A percentile compares a stretch with the other conserved stretches of the same genome.
phyloP scores from a whole-genome alignment of 1,140 invertebrate species.

The Bombus huntii region DNA sequence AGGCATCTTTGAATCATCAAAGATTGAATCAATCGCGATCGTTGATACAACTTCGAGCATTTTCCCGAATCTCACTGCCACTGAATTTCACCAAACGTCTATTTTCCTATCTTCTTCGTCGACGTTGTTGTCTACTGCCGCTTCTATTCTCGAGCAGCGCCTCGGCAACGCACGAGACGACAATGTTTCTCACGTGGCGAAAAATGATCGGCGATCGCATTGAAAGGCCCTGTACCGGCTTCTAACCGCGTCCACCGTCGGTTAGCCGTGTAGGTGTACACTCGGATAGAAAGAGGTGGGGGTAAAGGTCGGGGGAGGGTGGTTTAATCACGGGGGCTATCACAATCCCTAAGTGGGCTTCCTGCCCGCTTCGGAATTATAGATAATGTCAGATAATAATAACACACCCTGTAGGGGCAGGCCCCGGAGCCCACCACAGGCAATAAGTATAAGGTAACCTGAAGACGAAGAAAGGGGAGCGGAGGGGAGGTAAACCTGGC shows the following conservation, averaged over 20 bases:
- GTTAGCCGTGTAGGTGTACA: constrained; percentile 69
- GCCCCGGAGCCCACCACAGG: constrained; percentile 73
- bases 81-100: too few relatives aligned
- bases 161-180: neutral
- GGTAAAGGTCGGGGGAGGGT: constrained; percentile 70
- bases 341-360: constrained; percentile 83
- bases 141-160: neutral
- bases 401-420: constrained; percentile 78
- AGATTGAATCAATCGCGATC: neutral
- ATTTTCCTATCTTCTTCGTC: neutral
- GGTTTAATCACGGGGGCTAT: constrained; percentile 82
- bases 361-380: constrained; percentile 82
- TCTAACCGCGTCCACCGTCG: constrained; percentile 59
- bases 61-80: too few relatives aligned
- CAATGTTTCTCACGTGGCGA: neutral
- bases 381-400: constrained; percentile 84
- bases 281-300: constrained; percentile 55
- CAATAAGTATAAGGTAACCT: constrained; percentile 81
- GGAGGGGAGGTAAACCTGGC: constrained; percentile 23
- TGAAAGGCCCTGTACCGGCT: constrained; percentile 60
- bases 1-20: neutral
- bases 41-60: neutral
- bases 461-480: constrained; percentile 46
- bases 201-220: constrained; percentile 45
- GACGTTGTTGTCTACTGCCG: neutral